Conservation (phyloP, 1,140 invertebrate genomes). For the Archivesica marissinica region DNA sequence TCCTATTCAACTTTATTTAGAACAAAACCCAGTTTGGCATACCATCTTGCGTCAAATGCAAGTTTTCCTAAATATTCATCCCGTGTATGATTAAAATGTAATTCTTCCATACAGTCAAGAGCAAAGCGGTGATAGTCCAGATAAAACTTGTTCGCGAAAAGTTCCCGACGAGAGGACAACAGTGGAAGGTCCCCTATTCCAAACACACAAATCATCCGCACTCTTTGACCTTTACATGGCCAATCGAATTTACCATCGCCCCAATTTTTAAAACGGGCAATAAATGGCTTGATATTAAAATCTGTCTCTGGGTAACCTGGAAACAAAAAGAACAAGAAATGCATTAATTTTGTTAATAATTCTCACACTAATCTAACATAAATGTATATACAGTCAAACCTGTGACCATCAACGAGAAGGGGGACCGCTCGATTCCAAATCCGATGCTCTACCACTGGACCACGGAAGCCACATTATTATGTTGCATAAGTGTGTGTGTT, state of each 20-base stretch:
- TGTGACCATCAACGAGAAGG: too few relatives aligned
- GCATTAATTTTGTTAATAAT: too few relatives aligned
- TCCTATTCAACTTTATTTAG: neutral
- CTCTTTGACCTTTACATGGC: constrained; percentile 70
- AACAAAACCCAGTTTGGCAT: constrained; percentile 43
- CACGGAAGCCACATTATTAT: too few relatives aligned
- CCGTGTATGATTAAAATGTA: constrained; percentile 67
- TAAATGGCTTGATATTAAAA: constrained; percentile 18
- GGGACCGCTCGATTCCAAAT: too few relatives aligned
- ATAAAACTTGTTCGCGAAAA: constrained; percentile 82
- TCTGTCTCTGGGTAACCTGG: constrained; percentile 14
- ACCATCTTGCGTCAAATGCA: constrained; percentile 32
- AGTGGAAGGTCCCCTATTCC: constrained; percentile 75
- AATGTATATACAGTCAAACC: too few relatives aligned
- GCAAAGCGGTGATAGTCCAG: constrained; percentile 74
- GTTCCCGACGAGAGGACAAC: constrained; percentile 70
- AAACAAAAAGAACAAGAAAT: too few relatives aligned
- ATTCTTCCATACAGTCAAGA: constrained; percentile 80
- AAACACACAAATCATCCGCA: constrained; percentile 78
- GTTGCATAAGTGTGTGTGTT: too few relatives aligned
- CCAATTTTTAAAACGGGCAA: constrained; percentile 63
- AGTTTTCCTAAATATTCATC: constrained; percentile 44
- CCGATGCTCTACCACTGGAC: too few relatives aligned
- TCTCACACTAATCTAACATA: too few relatives aligned
- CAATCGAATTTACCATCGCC: constrained; percentile 59